phyloP scores from a whole-genome alignment of 2,797 vertebrate species.

The Furcifer pardalis region DNA sequence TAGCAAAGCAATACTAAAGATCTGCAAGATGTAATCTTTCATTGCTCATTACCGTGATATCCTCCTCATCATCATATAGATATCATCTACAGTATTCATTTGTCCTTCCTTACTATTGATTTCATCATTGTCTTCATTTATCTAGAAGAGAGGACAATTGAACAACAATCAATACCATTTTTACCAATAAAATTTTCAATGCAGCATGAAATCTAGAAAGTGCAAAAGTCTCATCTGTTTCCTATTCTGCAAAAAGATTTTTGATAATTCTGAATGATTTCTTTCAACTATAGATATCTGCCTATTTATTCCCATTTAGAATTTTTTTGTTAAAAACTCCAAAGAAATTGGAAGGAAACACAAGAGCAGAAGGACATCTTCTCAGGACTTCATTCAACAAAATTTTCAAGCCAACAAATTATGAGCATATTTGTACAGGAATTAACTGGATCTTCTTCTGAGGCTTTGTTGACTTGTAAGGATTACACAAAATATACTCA shows the following conservation, averaged over 20 bases:
- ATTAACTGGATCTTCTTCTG: neutral
- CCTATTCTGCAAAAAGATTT: neutral
- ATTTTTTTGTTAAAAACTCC: neutral
- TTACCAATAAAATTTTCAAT: neutral
- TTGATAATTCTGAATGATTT: neutral
- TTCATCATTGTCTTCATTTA: slow-evolving; percentile 36
- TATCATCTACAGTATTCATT: slow-evolving; percentile 40
- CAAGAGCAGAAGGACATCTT: neutral
- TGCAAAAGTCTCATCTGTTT: neutral
- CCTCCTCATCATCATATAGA: slow-evolving; percentile 40
- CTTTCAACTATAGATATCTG: neutral
- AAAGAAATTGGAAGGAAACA: neutral
- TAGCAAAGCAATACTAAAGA: neutral
- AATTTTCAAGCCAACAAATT: neutral
- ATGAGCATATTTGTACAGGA: neutral
- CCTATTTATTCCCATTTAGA: neutral
- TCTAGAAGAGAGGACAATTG: slow-evolving; percentile 55
- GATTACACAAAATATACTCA: too few species aligned
- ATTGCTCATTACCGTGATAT: neutral
- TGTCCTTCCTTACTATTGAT: slow-evolving; percentile 21
- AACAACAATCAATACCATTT: slow-evolving; percentile 2
- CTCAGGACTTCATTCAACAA: neutral
- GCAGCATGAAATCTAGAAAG: neutral
- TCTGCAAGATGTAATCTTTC: slow-evolving; percentile 60
- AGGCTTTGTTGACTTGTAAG: neutral